These are phyloP conservation scores for Rhogogaster chlorosoma DNA, from an alignment of 2,888 invertebrate species.

Conservation along the genomic window DNA sequence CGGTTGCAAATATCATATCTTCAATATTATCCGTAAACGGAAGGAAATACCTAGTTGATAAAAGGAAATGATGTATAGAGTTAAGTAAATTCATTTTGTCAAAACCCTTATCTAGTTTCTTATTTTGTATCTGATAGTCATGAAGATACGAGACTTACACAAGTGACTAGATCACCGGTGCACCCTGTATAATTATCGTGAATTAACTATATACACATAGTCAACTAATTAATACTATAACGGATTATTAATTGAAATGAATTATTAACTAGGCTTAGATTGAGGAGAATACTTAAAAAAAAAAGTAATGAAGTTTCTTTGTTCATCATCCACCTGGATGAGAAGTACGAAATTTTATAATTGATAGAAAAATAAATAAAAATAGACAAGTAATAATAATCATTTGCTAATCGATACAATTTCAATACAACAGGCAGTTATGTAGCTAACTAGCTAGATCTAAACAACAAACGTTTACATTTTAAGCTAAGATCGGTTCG, in stretches of 20 bases:
- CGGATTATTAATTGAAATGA: conserved; percentile 7
- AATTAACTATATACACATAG: conserved; percentile 16
- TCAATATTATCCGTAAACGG: not conserved
- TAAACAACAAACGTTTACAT: conserved; percentile 23
- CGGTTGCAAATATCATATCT: not conserved
- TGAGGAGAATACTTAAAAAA: conserved; percentile 11
- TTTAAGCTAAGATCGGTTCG: conserved; percentile 2
- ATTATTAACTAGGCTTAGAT: conserved; percentile 11
- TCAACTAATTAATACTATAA: conserved; percentile 39
- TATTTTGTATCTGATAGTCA: not conserved
- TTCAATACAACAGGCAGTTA: conserved; percentile 47
- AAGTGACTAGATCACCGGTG: not conserved
- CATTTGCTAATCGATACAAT: conserved; percentile 9
- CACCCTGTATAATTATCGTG: not conserved
- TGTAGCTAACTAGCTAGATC: conserved; percentile 33
- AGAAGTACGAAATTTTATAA: conserved; percentile 12
- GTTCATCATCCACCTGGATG: not conserved
- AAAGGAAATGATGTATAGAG: not conserved
- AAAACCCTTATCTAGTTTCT: not conserved
- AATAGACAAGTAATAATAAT: not conserved
- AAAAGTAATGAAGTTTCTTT: not conserved
- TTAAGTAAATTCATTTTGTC: not conserved
- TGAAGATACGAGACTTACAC: not conserved
- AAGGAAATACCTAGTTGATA: not conserved
- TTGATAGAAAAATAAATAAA: conserved; percentile 17